Base-by-base conservation (phyloP, 2,797 vertebrate genomes). In the Ptychobarbus kaznakovi region DNA sequence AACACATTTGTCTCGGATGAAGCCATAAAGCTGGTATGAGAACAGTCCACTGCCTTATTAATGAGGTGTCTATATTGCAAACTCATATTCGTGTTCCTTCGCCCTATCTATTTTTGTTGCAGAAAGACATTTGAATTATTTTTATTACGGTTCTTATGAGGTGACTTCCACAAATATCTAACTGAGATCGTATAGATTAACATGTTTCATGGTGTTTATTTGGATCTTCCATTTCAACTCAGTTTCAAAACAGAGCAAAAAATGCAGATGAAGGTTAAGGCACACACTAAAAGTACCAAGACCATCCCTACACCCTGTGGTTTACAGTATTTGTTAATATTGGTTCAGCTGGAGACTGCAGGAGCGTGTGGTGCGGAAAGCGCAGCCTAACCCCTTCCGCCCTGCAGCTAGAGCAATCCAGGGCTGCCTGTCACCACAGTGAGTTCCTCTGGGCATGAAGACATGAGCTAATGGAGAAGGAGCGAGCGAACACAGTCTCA, bases 391-490 rank as follows among this genome's bases (percentile, higher is more conserved):
- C 38, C 70, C 94, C 93, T 93, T 91, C 95, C 93, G 93, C 95
- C 94, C 91, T 25, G 69, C 92, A 94, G 84, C 58, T 74, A 93
- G 92, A 94, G 63, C 73, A 88, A 38, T 65, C 87, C 66, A 81
- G 74, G 77, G 25, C 65, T 65, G 84, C 82, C 88, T 87, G 83
- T 89, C 88, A 89, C 66, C 70, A 89, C 86, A 53, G 90, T 95
- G 95, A 95, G 94, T 93, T 95, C 95, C 93, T 95, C 93, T 88
- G 93, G 95, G 95, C 95, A 93, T 94, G 93, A 94, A 95, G 94
- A 95, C 95, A 95, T 94, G 91, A 96, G 95, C 95, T 96, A 95
- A 96, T 96, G 95, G 94, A 92, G 94, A 92, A 90, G 91, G 90
- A 93, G 90, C 94, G 92, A 94, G 93, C 56, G 78, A 78, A 95